Percentiles rank a stretch among this genome's conserved stretches.
Evolutionary conservation across 1,140 invertebrate genomes (phyloP).

Genomic region (Cryptotermes secundus): DNA sequence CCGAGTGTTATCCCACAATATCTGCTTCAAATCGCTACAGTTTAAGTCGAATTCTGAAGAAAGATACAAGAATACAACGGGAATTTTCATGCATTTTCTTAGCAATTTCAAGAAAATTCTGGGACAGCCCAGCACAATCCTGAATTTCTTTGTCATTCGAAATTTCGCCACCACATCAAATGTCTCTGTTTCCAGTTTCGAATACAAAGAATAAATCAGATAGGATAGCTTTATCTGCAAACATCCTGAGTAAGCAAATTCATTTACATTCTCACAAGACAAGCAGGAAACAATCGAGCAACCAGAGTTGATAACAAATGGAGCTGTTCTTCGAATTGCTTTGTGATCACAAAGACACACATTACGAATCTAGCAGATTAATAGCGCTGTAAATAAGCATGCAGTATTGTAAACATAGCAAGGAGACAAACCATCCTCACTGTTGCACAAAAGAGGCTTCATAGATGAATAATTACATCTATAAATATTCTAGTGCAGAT

Average conservation of each 20-base stretch:
- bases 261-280: background rate
- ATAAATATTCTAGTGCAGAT: background rate
- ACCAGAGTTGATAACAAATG: background rate
- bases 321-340: background rate
- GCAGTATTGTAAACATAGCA: background rate
- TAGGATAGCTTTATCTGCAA: background rate
- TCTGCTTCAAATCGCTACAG: no score
- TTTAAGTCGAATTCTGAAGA: no score
- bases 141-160: background rate
- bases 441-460: background rate
- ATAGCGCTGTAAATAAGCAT: no score
- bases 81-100: no score
- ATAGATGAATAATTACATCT: background rate
- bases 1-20: no score
- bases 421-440: background rate
- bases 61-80: no score
- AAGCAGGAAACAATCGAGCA: background rate
- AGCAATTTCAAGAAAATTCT: no score
- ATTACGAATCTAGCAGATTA: background rate
- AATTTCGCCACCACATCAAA: background rate
- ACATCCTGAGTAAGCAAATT: background rate
- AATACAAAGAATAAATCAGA: background rate
- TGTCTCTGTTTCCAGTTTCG: background rate
- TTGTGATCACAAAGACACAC: background rate
- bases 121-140: no score